phyloP scores from a whole-genome alignment of 2,113 vertebrate genomes.

The Psilopogon haemacephalus region DNA sequence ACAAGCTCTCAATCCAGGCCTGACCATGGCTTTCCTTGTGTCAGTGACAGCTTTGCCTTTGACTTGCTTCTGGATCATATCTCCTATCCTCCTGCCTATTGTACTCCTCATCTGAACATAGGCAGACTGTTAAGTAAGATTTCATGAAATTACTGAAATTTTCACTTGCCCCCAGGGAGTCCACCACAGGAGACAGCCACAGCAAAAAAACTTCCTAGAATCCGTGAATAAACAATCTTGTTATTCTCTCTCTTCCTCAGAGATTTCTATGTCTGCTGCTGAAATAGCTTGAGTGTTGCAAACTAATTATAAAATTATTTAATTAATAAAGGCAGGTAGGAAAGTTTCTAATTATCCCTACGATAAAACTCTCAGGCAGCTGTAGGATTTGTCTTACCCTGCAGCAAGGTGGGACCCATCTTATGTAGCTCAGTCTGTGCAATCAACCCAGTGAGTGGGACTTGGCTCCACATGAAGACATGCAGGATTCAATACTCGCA shows the following conservation, averaged over 20 bases:
- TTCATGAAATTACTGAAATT: background rate
- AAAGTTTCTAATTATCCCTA: slow-evolving; percentile 17
- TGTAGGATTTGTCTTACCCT: slow-evolving; percentile 4
- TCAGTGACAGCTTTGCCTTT: background rate
- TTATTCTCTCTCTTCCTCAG: background rate
- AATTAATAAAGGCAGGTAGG: slow-evolving; percentile 37
- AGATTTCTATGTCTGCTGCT: background rate
- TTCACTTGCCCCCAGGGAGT: background rate
- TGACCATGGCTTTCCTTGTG: background rate
- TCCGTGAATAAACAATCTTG: slow-evolving; percentile 8
- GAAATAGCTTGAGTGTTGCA: background rate
- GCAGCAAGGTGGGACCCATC: slow-evolving; percentile 10
- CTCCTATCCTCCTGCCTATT: background rate
- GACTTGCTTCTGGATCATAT: background rate
- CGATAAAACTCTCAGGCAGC: background rate
- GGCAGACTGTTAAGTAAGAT: background rate
- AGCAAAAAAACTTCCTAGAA: background rate
- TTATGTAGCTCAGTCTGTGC: background rate
- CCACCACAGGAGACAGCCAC: background rate
- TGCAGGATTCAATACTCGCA: fast-evolving
- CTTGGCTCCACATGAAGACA: background rate
- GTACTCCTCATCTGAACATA: background rate
- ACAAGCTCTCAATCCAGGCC: background rate
- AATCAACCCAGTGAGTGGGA: background rate
- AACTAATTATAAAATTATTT: slow-evolving; percentile 54